Conservation (phyloP, 2,797 vertebrate genomes). For the Amblyopsis hoosieri region DNA sequence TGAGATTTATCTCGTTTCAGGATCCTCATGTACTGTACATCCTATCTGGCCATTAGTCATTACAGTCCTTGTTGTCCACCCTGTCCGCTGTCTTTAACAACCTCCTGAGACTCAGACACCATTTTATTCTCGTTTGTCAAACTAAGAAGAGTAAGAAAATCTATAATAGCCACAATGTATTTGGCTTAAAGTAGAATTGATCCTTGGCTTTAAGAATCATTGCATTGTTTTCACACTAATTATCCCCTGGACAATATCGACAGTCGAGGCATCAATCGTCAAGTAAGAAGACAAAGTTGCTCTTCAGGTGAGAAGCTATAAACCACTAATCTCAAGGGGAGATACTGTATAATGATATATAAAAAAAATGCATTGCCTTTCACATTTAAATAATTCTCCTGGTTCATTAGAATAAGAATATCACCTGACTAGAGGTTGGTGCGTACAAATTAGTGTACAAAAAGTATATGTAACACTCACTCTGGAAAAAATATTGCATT, state of each 20-base stretch:
- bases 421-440: not conserved
- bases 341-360: conserved; percentile 26
- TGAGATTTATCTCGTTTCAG: conserved; percentile 1
- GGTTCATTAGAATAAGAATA: conserved; percentile 34
- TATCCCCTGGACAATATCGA: conserved; percentile 33
- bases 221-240: conserved; percentile 47
- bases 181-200: conserved; percentile 45
- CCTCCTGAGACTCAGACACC: conserved; percentile 19
- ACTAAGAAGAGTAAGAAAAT: conserved; percentile 13
- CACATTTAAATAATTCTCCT: conserved; percentile 39
- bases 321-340: conserved; percentile 21
- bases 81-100: conserved; percentile 1
- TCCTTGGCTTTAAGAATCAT: conserved; percentile 31
- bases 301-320: conserved; percentile 41
- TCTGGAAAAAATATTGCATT: too few relatives aligned
- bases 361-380: conserved; percentile 29
- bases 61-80: conserved; percentile 1
- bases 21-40: conserved; percentile 21
- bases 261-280: conserved; percentile 43
- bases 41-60: conserved; percentile 22
- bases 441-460: too few relatives aligned
- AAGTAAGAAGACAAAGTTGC: conserved; percentile 14
- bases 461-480: too few relatives aligned
- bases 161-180: conserved; percentile 25
- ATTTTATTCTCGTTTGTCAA: conserved; percentile 27